phyloP scores from a whole-genome alignment of 2,888 invertebrate species.

The Cylindroiulus punctatus region DNA sequence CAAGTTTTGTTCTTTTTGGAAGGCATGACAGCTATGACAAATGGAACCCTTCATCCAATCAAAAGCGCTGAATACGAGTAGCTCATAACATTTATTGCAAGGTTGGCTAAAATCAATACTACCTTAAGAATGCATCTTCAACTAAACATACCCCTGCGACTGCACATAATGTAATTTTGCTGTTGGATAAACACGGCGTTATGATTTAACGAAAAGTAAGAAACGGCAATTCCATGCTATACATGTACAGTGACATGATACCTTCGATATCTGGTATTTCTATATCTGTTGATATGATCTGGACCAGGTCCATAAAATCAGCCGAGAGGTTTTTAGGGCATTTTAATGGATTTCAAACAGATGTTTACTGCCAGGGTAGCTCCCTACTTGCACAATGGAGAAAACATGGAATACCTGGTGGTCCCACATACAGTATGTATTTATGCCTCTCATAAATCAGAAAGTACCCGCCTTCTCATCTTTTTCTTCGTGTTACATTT shows the following conservation, averaged over 20 bases:
- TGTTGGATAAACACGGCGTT: not conserved
- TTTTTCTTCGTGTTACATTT: not conserved
- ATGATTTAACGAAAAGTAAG: too few relatives aligned
- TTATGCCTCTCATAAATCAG: not conserved
- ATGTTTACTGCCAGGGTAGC: not conserved
- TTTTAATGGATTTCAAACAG: not conserved
- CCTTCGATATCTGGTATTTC: too few relatives aligned
- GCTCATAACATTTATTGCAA: not conserved
- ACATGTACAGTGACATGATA: too few relatives aligned
- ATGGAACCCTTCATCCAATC: not conserved
- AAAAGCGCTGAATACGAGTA: not conserved
- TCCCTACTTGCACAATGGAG: not conserved
- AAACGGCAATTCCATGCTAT: too few relatives aligned
- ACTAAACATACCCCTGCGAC: not conserved
- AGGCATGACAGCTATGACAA: slow-evolving; percentile 9
- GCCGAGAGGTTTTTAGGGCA: not conserved
- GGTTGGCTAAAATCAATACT: not conserved
- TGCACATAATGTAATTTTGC: not conserved
- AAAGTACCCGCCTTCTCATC: not conserved
- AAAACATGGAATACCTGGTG: not conserved
- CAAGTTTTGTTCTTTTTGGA: slow-evolving; percentile 9
- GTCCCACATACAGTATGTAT: not conserved
- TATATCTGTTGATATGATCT: not conserved
- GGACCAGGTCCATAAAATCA: not conserved
- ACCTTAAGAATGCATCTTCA: not conserved